Evolutionary conservation across 1,140 invertebrate genomes (phyloP).

Genomic region (Papilio helenus): DNA sequence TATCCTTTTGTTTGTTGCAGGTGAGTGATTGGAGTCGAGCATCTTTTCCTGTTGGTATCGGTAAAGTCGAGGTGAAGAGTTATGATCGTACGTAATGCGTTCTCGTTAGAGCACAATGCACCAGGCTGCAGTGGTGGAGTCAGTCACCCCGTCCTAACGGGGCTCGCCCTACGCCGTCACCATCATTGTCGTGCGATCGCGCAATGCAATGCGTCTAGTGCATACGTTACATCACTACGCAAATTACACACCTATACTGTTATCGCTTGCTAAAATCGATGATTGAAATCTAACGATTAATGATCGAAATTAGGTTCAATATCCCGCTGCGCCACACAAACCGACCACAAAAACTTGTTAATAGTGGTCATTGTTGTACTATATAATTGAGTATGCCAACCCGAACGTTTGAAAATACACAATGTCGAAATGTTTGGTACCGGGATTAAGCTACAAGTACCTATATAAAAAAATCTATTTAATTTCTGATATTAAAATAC

Average conservation of each 20-base stretch:
- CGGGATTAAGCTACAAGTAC: background rate
- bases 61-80: constrained; percentile 66
- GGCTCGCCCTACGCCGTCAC: constrained; percentile 75
- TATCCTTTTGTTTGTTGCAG: constrained; percentile 63
- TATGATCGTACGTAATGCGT: constrained; percentile 77
- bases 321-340: constrained; percentile 56
- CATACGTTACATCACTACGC: constrained; percentile 57
- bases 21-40: constrained; percentile 52
- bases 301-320: constrained; percentile 55
- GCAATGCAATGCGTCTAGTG: constrained; percentile 72
- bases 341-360: constrained; percentile 50
- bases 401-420: background rate
- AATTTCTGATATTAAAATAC: background rate
- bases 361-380: constrained; percentile 50
- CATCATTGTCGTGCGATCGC: constrained; percentile 75
- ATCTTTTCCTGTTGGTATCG: constrained; percentile 44
- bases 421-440: background rate
- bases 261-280: constrained; percentile 36
- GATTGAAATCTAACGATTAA: constrained; percentile 23
- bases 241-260: constrained; percentile 11
- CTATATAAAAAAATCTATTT: background rate
- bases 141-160: constrained; percentile 81
- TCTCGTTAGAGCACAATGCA: constrained; percentile 82
- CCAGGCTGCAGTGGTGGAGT: constrained; percentile 78
- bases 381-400: constrained; percentile 28